Conservation (phyloP, 2,888 invertebrate species). For the Pelosia muscerda region DNA sequence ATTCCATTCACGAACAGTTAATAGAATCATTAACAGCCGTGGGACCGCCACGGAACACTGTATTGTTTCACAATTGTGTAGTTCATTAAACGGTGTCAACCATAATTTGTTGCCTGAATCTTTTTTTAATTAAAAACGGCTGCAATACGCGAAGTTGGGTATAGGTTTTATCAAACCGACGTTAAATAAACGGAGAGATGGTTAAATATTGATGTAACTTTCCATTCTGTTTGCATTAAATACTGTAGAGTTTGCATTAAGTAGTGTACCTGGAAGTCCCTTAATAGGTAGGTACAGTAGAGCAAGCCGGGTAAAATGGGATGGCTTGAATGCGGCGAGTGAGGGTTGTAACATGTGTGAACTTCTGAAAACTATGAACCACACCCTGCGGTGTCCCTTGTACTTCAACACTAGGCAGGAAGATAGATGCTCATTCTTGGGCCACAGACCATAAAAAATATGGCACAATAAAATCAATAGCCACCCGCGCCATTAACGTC, state of each 20-base stretch:
- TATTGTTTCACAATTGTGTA: conserved; percentile 60
- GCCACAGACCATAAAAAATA: background rate
- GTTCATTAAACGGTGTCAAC: conserved; percentile 34
- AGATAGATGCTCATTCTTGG: background rate
- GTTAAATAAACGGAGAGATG: no score
- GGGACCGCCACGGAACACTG: conserved; percentile 49
- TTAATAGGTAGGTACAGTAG: no score
- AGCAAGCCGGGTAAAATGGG: no score
- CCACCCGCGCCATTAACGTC: background rate
- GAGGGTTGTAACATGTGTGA: no score
- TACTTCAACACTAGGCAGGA: background rate
- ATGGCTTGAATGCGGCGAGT: no score
- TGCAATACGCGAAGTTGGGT: background rate
- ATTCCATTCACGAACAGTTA: conserved; percentile 41
- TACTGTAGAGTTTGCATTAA: no score
- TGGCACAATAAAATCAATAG: background rate
- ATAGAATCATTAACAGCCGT: conserved; percentile 59
- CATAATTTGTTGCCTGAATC: conserved; percentile 12
- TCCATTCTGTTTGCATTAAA: background rate
- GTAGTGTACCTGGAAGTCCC: no score
- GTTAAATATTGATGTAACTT: background rate
- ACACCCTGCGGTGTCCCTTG: no score
- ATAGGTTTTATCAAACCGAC: background rate
- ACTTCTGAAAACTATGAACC: no score
- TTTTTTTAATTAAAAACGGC: conserved; percentile 14